These are phyloP conservation scores for Crambe crambe DNA, from an alignment of 37 sponge, comb jelly and placozoan genomes.

Conservation along the genomic window DNA sequence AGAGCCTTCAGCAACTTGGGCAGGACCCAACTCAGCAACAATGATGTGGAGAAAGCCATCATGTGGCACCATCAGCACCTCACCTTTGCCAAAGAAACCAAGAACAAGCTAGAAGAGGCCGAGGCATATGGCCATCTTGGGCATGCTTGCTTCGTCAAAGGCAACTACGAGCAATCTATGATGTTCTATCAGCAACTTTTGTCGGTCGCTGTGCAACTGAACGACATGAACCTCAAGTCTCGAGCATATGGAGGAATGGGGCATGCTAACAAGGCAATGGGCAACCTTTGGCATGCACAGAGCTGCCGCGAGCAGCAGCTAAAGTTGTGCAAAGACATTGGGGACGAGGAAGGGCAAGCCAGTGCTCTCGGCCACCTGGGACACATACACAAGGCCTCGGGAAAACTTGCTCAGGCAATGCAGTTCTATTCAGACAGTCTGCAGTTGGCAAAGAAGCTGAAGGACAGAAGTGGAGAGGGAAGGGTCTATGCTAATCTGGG, in stretches of 20 bases:
- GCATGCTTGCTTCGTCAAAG: slow-evolving; percentile 52
- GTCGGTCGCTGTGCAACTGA: slow-evolving; percentile 75
- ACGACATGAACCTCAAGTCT: slow-evolving; percentile 78
- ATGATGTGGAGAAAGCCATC: slow-evolving; percentile 80
- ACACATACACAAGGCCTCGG: slow-evolving; percentile 73
- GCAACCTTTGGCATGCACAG: slow-evolving; percentile 80
- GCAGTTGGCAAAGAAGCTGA: slow-evolving; percentile 55
- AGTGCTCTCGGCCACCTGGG: slow-evolving; percentile 76
- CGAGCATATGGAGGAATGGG: slow-evolving; percentile 93
- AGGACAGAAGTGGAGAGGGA: slow-evolving; percentile 82
- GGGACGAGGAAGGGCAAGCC: slow-evolving; percentile 53
- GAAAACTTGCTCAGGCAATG: slow-evolving; percentile 87
- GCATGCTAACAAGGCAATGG: slow-evolving; percentile 79
- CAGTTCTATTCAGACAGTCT: slow-evolving; percentile 75
- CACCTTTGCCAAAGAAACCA: slow-evolving; percentile 71
- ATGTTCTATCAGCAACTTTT: slow-evolving; percentile 88
- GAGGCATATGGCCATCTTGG: slow-evolving; percentile 83
- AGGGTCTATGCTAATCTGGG: slow-evolving; percentile 89
- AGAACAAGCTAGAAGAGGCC: slow-evolving; percentile 79
- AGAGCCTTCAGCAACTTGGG: slow-evolving; percentile 51
- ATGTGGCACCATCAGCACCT: slow-evolving; percentile 82
- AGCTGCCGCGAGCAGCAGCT: slow-evolving; percentile 89
- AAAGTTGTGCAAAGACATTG: slow-evolving; percentile 68
- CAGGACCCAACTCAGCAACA: slow-evolving; percentile 11
- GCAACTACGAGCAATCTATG: slow-evolving; percentile 78